Conservation (phyloP, 2,888 invertebrate species). For the Sarcophaga subvicina region DNA sequence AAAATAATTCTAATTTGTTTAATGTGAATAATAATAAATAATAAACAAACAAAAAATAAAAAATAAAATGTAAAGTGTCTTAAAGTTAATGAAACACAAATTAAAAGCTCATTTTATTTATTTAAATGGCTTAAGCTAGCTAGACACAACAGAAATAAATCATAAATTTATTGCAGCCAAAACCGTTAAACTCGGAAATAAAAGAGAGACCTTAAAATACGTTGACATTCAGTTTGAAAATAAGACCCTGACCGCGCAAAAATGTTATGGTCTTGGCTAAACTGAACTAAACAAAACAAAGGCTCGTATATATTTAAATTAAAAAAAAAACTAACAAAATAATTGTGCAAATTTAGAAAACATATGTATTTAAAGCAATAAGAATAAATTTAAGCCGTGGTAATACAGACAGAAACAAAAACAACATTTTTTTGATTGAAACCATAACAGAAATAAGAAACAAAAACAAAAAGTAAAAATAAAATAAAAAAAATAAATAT, state of each 20-base stretch:
- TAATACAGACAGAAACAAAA: no score
- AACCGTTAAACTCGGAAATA: slow-evolving; percentile 2
- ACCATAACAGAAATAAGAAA: background rate
- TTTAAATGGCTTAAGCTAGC: background rate
- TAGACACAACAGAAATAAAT: background rate
- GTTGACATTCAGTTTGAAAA: slow-evolving; percentile 59
- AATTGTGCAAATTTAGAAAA: slow-evolving; percentile 42
- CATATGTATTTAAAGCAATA: background rate
- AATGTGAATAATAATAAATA: no score
- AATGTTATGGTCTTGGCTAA: background rate
- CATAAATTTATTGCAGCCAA: background rate
- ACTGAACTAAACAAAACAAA: background rate
- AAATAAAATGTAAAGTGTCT: background rate
- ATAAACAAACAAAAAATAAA: no score
- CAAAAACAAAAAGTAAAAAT: background rate
- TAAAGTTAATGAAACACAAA: background rate
- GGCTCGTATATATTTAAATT: background rate
- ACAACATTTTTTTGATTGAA: background rate
- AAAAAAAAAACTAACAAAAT: background rate
- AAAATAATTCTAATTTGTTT: no score
- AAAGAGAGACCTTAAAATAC: slow-evolving; percentile 13
- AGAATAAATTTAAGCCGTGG: background rate
- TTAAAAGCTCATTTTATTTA: slow-evolving; percentile 2
- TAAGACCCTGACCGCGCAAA: slow-evolving; percentile 53
- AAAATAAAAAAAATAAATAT: background rate